phyloP scores from a whole-genome alignment of 2,113 vertebrate species.

The Oreochromis aureus region DNA sequence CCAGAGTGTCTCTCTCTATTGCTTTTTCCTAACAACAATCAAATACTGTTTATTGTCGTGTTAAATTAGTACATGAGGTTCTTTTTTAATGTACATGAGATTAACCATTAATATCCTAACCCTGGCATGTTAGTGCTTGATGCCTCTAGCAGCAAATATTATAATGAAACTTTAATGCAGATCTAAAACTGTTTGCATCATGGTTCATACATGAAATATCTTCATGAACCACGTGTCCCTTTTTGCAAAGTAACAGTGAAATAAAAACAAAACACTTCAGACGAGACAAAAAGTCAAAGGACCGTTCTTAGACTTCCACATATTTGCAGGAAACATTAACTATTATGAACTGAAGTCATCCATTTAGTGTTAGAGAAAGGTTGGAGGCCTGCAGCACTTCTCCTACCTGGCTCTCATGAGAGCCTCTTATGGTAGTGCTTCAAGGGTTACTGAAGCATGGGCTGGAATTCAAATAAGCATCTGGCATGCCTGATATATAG shows the following conservation, averaged over 20 bases:
- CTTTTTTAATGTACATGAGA: neutral
- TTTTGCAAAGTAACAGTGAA: neutral
- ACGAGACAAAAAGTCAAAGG: neutral
- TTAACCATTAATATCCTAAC: neutral
- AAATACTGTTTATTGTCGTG: neutral
- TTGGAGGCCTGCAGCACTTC: neutral
- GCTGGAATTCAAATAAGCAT: constrained; percentile 13
- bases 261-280: neutral
- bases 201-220: neutral
- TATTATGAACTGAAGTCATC: neutral
- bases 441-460: neutral
- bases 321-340: neutral
- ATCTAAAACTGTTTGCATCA: neutral
- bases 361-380: neutral
- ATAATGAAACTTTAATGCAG: neutral
- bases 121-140: neutral
- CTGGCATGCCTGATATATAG: neutral
- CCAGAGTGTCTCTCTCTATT: neutral
- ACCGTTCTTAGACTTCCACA: neutral
- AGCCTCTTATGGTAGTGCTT: neutral
- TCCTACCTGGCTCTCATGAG: neutral
- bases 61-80: neutral
- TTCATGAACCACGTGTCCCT: neutral
- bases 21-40: neutral
- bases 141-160: neutral